These are phyloP conservation scores for human DNA, from an alignment of 2,113 vertebrate species.

Conservation along the genomic window DNA sequence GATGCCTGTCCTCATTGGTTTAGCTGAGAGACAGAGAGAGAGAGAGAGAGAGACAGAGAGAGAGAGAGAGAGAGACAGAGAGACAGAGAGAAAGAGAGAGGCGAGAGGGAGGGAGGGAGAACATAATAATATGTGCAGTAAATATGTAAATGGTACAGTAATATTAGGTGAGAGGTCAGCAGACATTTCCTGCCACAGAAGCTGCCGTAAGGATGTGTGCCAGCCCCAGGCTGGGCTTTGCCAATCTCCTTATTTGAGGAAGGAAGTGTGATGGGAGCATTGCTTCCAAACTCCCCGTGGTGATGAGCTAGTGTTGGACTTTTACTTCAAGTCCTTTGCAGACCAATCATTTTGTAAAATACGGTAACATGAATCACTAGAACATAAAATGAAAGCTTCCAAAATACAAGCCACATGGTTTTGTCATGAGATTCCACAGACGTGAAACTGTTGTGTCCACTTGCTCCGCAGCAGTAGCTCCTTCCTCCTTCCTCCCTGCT, in stretches of 20 bases:
- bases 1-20: no score
- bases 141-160: not conserved
- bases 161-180: not conserved
- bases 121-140: not conserved
- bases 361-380: not conserved
- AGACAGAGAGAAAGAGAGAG: no score
- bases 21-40: no score
- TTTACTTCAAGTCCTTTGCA: not conserved
- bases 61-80: no score
- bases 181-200: not conserved
- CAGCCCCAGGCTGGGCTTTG: not conserved
- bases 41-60: no score
- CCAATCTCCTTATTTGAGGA: not conserved
- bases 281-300: not conserved
- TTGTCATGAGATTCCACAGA: not conserved
- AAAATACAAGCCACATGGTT: not conserved
- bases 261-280: not conserved
- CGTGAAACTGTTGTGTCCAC: not conserved
- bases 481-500: not conserved
- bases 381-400: not conserved
- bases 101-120: not conserved
- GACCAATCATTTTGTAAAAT: not conserved
- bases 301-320: not conserved
- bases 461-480: not conserved
- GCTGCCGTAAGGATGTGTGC: rapidly evolving